phyloP scores from a whole-genome alignment of 2,797 vertebrate species.

The Silurus aristotelis region DNA sequence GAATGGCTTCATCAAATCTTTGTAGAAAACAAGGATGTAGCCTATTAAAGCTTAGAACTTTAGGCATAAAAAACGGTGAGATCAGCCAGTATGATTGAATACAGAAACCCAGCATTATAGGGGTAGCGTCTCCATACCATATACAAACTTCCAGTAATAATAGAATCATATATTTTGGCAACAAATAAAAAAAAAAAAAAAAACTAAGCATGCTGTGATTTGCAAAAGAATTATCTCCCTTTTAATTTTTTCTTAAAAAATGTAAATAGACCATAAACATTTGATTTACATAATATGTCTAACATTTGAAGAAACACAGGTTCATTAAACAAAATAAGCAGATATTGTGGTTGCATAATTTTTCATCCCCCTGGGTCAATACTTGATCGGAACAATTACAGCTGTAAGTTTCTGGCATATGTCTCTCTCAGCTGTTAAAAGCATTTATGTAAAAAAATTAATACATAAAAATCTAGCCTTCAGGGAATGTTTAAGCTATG shows the following conservation, averaged over 20 bases:
- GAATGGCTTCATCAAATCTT: constrained; percentile 7
- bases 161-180: not conserved
- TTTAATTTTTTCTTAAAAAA: not conserved
- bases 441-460: no score
- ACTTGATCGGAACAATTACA: not conserved
- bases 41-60: not conserved
- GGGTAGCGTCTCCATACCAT: constrained; percentile 3
- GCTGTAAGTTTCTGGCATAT: not conserved
- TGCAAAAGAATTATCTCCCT: not conserved
- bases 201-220: not conserved
- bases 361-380: not conserved
- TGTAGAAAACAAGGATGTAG: constrained; percentile 2
- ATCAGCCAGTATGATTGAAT: not conserved
- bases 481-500: not conserved
- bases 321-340: not conserved
- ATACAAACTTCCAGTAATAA: not conserved
- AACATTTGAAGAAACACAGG: not conserved
- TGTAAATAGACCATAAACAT: not conserved
- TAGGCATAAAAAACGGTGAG: not conserved
- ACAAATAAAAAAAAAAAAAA: not conserved
- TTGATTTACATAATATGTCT: not conserved
- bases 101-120: not conserved
- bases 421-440: not conserved
- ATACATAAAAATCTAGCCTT: not conserved
- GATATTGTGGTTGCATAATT: not conserved